Percentiles rank a stretch among this genome's conserved stretches.
Conservation (phyloP, 2,888 invertebrate species). For the Stratiomys singularior region DNA sequence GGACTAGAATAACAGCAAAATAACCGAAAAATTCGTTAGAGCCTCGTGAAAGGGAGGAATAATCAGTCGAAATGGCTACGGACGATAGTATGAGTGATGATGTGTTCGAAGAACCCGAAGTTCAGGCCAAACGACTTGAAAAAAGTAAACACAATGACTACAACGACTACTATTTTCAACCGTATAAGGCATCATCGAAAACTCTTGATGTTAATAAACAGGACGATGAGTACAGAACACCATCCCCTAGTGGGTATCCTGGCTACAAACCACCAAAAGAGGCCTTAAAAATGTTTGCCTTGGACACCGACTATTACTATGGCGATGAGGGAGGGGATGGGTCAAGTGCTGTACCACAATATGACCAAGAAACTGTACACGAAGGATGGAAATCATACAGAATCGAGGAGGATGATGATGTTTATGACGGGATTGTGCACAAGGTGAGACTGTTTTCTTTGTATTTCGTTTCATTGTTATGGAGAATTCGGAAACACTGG, state of each 20-base stretch:
- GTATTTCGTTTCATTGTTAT: too few relatives aligned
- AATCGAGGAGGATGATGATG: constrained; percentile 61
- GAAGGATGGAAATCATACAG: constrained; percentile 65
- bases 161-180: constrained; percentile 45
- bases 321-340: constrained; percentile 55
- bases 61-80: constrained; percentile 65
- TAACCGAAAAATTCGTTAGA: not conserved
- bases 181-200: constrained; percentile 47
- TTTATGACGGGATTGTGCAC: constrained; percentile 71
- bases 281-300: constrained; percentile 69
- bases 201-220: constrained; percentile 55
- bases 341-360: constrained; percentile 31
- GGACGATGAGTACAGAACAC: constrained; percentile 61
- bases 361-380: constrained; percentile 50
- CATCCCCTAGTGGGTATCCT: constrained; percentile 83
- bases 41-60: not conserved
- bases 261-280: constrained; percentile 82
- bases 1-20: not conserved
- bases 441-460: too few relatives aligned
- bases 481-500: too few relatives aligned
- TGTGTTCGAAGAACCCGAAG: constrained; percentile 77
- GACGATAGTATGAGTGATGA: constrained; percentile 88
- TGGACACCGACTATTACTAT: constrained; percentile 54
- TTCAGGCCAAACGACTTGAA: constrained; percentile 54
- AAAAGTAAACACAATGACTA: constrained; percentile 25